These are phyloP conservation scores for Coranthus polyacanthus DNA, from an alignment of 2,797 vertebrate genomes.

Conservation along the genomic window DNA sequence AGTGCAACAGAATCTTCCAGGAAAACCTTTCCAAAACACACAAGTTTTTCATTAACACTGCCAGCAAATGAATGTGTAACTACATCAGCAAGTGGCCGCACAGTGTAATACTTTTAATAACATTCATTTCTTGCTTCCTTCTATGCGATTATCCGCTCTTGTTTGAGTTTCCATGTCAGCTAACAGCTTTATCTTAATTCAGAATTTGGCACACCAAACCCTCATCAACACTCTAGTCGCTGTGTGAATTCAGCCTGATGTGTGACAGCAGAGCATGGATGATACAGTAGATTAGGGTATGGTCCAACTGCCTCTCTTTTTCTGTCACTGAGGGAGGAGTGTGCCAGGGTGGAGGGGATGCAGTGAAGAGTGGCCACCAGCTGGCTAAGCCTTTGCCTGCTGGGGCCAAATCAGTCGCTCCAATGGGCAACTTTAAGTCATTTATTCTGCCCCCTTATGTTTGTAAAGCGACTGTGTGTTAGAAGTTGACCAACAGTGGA, in stretches of 20 bases:
- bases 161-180: conserved; percentile 49
- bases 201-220: conserved; percentile 43
- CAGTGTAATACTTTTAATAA: conserved; percentile 30
- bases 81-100: conserved; percentile 20
- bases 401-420: conserved; percentile 58
- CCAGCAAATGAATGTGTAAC: too few species aligned
- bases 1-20: too few species aligned
- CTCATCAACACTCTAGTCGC: conserved; percentile 50
- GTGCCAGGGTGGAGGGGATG: conserved; percentile 54
- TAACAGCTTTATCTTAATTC: conserved; percentile 67
- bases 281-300: conserved; percentile 69
- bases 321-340: conserved; percentile 48
- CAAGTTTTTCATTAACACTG: too few species aligned
- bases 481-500: too few species aligned
- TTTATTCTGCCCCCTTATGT: conserved; percentile 56
- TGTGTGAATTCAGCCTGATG: conserved; percentile 66
- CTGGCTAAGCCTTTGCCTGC: conserved; percentile 66
- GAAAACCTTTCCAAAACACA: conserved; percentile 26
- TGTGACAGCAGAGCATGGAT: conserved; percentile 71
- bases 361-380: conserved; percentile 73
- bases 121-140: conserved; percentile 30
- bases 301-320: conserved; percentile 60
- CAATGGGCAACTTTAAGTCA: conserved; percentile 58
- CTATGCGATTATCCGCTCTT: conserved; percentile 45
- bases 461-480: too few species aligned